Conservation (phyloP, 2,113 vertebrate genomes). For the Menura novaehollandiae region DNA sequence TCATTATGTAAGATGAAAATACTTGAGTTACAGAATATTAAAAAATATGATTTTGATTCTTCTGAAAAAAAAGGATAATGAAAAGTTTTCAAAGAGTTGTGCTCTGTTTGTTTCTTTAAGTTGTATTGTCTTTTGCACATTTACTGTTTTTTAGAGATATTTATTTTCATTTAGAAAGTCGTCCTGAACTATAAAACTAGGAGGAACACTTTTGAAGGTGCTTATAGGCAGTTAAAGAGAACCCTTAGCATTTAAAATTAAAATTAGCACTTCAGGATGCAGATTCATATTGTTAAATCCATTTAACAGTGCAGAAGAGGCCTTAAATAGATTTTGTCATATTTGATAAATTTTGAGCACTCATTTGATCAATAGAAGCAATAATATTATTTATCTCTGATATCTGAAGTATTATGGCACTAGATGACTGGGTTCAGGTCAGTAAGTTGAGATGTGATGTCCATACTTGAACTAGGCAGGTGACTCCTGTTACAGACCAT, state of each 20-base stretch:
- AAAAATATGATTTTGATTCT: neutral
- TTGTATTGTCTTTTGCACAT: neutral
- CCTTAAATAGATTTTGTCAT: neutral
- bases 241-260: neutral
- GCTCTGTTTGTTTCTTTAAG: neutral
- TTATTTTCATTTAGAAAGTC: neutral
- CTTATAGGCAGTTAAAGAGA: neutral
- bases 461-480: neutral
- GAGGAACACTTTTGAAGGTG: neutral
- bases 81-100: neutral
- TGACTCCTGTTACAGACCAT: neutral
- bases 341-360: neutral
- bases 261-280: neutral
- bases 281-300: neutral
- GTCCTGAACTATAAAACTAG: neutral
- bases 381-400: neutral
- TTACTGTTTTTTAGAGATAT: neutral
- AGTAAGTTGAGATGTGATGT: neutral
- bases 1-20: neutral
- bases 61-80: neutral
- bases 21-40: neutral
- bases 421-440: neutral
- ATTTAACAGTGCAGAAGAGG: neutral
- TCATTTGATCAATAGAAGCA: neutral
- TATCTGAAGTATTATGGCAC: neutral